Evolutionary conservation across 2,888 invertebrate genomes (phyloP), one percentile per base, ranked within the genome.

Genomic region (Graphium colonna): DNA sequence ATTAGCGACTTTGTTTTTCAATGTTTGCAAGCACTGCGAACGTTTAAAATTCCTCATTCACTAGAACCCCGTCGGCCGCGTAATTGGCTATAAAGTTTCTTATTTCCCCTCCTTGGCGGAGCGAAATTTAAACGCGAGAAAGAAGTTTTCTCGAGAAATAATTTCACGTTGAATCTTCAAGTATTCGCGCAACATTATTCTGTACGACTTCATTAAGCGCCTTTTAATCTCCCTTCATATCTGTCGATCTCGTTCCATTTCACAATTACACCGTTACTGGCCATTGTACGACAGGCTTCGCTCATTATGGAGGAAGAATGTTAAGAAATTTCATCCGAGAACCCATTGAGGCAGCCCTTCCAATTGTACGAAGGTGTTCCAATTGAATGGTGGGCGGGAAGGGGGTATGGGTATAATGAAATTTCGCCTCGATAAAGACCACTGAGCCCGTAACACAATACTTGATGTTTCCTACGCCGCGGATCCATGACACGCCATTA

Each of bases 291-390:
- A 82, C 80, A 82, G 77, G 73, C 77, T 78, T 73, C 73, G 79
- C 81, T 86, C 83, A 85, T 87, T 82, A 87, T 86, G 76, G 79
- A 73, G 73, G 82, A 80, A 82, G 83, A 85, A 84, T 83, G 82
- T 85, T 86, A 84, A 88, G 88, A 88, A 88, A 88, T 88, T 87
- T 88, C 82, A 88, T 88, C 87, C 84, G 81, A 80, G 82, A 84
- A 83, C 83, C 88, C 82, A 88, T 89, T 88, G 80, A 87, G 75
- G 78, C 82, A 77, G 75, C 87, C 88, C 83, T 83, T 76, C 81
- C 82, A 81, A 86, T 88, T 89, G 87, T 89, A 77, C 69, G 79
- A 79, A 89, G 89, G 89, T 89, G 89, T 89, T 86, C 84, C 81
- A 76, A 84, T 86, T 87, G 84, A 88, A 88, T 84, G 74, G 81